Base-by-base conservation (phyloP, 2,797 vertebrate genomes). In the Chlorospingus flavigularis region DNA sequence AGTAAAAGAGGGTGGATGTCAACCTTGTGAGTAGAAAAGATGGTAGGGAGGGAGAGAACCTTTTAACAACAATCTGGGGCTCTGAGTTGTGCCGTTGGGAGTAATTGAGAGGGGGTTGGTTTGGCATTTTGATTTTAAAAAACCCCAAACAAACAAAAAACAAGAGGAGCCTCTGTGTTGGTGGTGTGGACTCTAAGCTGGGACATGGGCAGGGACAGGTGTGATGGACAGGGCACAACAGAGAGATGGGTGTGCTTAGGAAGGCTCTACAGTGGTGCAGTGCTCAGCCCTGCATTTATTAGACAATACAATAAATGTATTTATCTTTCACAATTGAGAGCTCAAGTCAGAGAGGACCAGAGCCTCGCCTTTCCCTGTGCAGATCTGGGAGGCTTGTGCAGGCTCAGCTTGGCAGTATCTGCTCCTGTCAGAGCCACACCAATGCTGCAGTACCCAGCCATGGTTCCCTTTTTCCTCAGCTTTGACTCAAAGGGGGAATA, bases 181-280 rank as follows among this genome's bases (percentile, higher is more conserved):
- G 14, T 2, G 1, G 5, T 50, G 26, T 13, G 16, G 51, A 26
- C 15, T 35, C 35, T 35, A 35, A 63, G 26, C 61, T 86, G 63
- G 35, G 31, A 30, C 1, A 1, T 0, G 1, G 60, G 26, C n/a
- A 80, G 48, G 35, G 39, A 39, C 26, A 84, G 9, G 7, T 81
- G 58, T 50, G 40, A 57, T 20, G 23, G 77, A 47, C 28, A 26
- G 48, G 26, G 33, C 51, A 60, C 0, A 0, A 47, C 2, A 3
- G 25, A 26, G 42, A 83, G 65, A 53, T 63, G 61, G 35, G n/a
- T 43, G 13, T 79, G 42, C 43, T 78, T 3, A 1, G 20, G 61
- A 68, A 61, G 28, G 40, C 42, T 88, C 14, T 63, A 19, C 2
- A 2, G 37, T 4, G 4, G 47, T 37, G 39, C 54, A 51, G 40